These are phyloP conservation scores for Podarcis siculus DNA, from an alignment of 2,797 vertebrate genomes.

Conservation along the genomic window DNA sequence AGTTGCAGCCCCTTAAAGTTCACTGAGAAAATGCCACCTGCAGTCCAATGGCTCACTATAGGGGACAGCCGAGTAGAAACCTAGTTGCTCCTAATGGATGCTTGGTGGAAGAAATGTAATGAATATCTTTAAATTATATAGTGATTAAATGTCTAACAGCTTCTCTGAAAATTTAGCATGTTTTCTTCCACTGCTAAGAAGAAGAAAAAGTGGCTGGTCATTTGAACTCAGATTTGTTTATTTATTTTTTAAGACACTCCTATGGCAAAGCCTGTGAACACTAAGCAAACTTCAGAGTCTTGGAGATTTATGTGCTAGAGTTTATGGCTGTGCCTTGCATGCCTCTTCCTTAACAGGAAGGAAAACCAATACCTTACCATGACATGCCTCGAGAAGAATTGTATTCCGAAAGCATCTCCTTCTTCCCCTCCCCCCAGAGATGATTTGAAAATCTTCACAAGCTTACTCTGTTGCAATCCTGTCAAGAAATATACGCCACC, in stretches of 20 bases:
- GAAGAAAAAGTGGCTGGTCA: not conserved
- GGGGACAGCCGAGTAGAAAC: no score
- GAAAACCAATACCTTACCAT: not conserved
- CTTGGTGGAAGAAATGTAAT: not conserved
- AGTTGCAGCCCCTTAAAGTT: no score
- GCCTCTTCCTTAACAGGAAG: not conserved
- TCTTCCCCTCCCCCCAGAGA: not conserved
- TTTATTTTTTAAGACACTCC: not conserved
- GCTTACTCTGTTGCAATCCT: not conserved
- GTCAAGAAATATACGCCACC: not conserved
- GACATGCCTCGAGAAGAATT: not conserved
- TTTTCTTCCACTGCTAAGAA: conserved; percentile 1
- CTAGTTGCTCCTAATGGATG: no score
- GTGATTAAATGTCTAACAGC: no score
- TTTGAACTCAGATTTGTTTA: not conserved
- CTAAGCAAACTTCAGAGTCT: conserved; percentile 10
- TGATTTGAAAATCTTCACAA: not conserved
- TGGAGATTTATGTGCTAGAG: not conserved
- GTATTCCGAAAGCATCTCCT: not conserved
- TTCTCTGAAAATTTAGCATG: not conserved
- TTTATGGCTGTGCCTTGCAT: not conserved
- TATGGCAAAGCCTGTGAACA: not conserved
- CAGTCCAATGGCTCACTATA: no score
- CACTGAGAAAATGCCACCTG: no score
- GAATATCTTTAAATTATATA: not conserved